phyloP scores from a whole-genome alignment of 2,113 vertebrate genomes.

The Cranoglanis bouderius region DNA sequence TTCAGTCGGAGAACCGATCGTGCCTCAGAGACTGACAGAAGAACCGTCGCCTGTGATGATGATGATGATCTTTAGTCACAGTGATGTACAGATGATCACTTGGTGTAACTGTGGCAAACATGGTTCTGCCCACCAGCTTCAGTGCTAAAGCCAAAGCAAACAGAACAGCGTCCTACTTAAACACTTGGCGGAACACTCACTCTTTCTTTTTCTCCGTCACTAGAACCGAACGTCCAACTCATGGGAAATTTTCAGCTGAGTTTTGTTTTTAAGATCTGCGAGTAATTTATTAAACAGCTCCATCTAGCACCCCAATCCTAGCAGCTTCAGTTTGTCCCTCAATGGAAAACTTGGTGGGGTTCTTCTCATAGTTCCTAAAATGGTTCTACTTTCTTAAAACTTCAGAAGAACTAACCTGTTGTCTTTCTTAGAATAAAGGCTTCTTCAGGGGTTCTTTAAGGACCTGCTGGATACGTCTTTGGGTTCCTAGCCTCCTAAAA shows the following conservation, averaged over 20 bases:
- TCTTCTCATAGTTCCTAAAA: background rate
- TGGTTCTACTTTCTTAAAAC: background rate
- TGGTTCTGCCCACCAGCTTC: background rate
- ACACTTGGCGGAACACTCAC: background rate
- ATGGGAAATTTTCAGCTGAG: background rate
- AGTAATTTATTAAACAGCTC: background rate
- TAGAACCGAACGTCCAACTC: background rate
- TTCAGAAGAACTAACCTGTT: background rate
- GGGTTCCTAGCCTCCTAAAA: background rate
- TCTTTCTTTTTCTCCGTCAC: background rate
- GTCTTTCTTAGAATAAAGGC: background rate
- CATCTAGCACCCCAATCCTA: background rate
- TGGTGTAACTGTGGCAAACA: background rate
- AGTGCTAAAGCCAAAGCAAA: slow-evolving; percentile 11
- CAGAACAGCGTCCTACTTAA: background rate
- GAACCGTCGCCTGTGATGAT: background rate
- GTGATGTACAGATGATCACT: background rate
- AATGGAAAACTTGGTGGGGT: background rate
- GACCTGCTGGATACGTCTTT: background rate
- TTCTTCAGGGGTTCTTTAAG: background rate
- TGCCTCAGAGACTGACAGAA: background rate
- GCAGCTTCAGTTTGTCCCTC: background rate
- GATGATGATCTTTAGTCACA: background rate
- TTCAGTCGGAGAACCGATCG: background rate
- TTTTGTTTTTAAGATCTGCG: background rate